phyloP scores from a whole-genome alignment of 2,797 vertebrate genomes.

The Sebastolobus altivelis region DNA sequence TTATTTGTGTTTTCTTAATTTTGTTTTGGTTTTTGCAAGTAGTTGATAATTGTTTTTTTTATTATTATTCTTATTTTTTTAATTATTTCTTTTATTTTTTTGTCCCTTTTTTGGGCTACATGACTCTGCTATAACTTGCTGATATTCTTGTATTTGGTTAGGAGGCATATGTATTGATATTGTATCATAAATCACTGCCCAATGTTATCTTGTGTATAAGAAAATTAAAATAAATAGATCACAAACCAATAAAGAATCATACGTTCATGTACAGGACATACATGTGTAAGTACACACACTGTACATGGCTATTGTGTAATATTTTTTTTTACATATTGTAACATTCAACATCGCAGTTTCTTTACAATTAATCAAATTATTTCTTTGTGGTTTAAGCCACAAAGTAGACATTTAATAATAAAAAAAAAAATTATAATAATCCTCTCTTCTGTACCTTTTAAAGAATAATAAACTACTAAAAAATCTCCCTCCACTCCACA shows the following conservation, averaged over 20 bases:
- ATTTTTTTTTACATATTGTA: neutral
- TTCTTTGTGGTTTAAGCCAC: neutral
- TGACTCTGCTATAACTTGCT: too few relatives aligned
- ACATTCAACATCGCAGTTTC: neutral
- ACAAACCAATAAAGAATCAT: neutral
- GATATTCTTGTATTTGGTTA: too few relatives aligned
- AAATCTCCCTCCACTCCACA: neutral
- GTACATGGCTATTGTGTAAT: neutral
- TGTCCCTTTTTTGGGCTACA: too few relatives aligned
- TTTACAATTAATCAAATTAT: neutral
- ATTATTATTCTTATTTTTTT: too few relatives aligned
- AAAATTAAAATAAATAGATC: neutral
- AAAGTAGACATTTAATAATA: neutral
- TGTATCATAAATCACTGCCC: too few relatives aligned
- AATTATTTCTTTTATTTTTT: too few relatives aligned
- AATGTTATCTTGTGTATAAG: too few relatives aligned
- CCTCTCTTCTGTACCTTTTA: neutral
- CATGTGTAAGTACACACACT: neutral
- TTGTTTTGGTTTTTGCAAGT: too few relatives aligned
- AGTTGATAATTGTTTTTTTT: too few relatives aligned
- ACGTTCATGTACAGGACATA: neutral
- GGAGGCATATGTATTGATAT: too few relatives aligned
- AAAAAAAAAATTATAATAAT: neutral
- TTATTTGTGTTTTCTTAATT: too few relatives aligned
- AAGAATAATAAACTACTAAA: neutral